A percentile compares a stretch with the other conserved stretches of the same genome.
These are phyloP conservation scores for Tetranychus piercei DNA, from an alignment of 2,888 invertebrate genomes.

Conservation along the genomic window DNA sequence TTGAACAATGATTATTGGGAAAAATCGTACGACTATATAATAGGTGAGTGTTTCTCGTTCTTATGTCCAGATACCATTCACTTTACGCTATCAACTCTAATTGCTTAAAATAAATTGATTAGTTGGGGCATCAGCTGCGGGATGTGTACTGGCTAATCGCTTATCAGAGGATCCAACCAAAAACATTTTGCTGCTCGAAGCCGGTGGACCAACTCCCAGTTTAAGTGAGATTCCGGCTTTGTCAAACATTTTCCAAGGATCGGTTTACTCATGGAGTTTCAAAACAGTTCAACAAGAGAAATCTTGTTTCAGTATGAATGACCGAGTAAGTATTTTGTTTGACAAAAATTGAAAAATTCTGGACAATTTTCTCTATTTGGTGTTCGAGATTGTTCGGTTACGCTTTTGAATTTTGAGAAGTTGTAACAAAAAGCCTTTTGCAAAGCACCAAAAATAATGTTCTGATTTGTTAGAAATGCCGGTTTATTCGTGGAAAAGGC, in stretches of 20 bases:
- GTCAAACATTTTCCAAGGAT: not conserved
- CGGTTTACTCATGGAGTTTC: not conserved
- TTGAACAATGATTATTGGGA: not conserved
- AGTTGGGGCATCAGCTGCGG: not conserved
- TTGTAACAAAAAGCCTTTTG: not conserved
- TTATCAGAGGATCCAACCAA: not conserved
- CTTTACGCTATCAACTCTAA: not conserved
- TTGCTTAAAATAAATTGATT: not conserved
- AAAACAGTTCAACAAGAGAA: conserved; percentile 2
- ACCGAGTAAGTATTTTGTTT: not conserved
- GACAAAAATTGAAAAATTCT: too few species aligned
- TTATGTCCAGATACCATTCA: not conserved
- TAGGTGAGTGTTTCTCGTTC: not conserved
- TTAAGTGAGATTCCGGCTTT: not conserved
- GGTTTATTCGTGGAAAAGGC: not conserved
- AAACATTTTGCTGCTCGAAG: not conserved
- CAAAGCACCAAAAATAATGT: not conserved
- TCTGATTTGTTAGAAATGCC: not conserved
- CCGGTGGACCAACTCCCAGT: not conserved
- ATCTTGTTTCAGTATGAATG: not conserved
- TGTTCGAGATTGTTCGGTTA: not conserved
- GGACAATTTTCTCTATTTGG: too few species aligned
- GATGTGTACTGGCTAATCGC: conserved; percentile 4
- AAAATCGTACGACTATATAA: not conserved
- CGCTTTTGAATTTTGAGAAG: not conserved